phyloP scores from a whole-genome alignment of 2,888 invertebrate genomes.

The Labia minor region DNA sequence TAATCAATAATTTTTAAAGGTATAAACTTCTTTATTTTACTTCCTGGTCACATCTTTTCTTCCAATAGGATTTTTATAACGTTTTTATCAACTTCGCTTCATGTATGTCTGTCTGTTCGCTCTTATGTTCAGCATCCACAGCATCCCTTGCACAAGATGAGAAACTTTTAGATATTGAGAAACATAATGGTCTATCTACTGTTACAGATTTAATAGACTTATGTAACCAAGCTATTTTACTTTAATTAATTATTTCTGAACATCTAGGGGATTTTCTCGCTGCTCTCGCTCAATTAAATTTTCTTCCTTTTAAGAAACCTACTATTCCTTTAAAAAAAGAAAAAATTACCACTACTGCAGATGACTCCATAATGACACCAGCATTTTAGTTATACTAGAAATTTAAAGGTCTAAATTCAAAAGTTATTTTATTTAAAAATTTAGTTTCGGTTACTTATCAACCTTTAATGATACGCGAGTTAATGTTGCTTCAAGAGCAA shows the following conservation, averaged over 20 bases:
- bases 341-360: slow-evolving; percentile 13
- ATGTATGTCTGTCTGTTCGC: too few species aligned
- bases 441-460: slow-evolving; percentile 48
- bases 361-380: slow-evolving; percentile 43
- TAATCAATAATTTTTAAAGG: too few species aligned
- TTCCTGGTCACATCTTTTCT: too few species aligned
- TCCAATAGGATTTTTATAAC: too few species aligned
- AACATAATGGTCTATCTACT: slow-evolving; percentile 35
- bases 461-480: slow-evolving; percentile 52
- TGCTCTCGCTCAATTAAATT: slow-evolving; percentile 55
- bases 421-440: slow-evolving; percentile 39
- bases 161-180: slow-evolving; percentile 36
- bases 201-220: slow-evolving; percentile 43
- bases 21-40: too few species aligned
- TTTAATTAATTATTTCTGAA: slow-evolving; percentile 45
- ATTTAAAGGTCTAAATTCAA: slow-evolving; percentile 43
- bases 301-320: slow-evolving; percentile 54
- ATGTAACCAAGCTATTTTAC: slow-evolving; percentile 42
- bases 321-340: slow-evolving; percentile 27
- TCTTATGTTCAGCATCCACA: slow-evolving; percentile 32
- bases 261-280: slow-evolving; percentile 52
- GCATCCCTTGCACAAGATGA: slow-evolving; percentile 27
- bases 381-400: slow-evolving; percentile 43
- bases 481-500: slow-evolving; percentile 47
- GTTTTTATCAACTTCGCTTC: too few species aligned